Percentiles rank a stretch among this genome's conserved stretches.
phyloP scores from a whole-genome alignment of 2,888 invertebrate species.

The Ichneumoninae sp. region DNA sequence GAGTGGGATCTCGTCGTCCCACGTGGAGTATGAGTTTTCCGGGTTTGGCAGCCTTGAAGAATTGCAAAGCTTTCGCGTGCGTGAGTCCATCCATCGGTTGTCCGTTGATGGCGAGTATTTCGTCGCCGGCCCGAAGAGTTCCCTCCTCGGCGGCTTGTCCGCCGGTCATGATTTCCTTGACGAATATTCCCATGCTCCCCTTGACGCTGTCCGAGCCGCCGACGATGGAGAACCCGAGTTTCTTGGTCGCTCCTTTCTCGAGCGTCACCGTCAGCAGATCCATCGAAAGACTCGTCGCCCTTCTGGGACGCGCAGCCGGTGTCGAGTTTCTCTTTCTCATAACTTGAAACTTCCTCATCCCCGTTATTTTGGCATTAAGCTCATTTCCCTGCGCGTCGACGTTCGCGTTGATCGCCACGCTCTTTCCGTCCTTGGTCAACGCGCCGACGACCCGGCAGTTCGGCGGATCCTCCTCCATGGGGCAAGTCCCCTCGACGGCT shows the following conservation, averaged over 20 bases:
- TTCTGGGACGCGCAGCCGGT: constrained; percentile 68
- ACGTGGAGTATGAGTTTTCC: constrained; percentile 87
- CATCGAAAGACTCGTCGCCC: constrained; percentile 77
- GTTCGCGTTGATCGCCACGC: constrained; percentile 71
- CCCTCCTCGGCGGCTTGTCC: constrained; percentile 88
- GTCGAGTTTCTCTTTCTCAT: constrained; percentile 76
- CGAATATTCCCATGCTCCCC: constrained; percentile 88
- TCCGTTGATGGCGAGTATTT: constrained; percentile 87
- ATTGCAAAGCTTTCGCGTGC: constrained; percentile 87
- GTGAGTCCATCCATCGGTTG: constrained; percentile 86
- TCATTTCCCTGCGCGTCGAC: constrained; percentile 31
- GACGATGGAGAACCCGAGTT: constrained; percentile 88
- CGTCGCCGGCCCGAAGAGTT: constrained; percentile 87
- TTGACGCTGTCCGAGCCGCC: constrained; percentile 88
- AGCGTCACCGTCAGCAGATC: constrained; percentile 83
- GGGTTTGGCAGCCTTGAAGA: constrained; percentile 87
- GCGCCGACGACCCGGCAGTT: constrained; percentile 73
- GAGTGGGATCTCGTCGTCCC: constrained; percentile 83
- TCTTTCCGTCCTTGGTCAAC: constrained; percentile 75
- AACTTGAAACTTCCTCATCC: constrained; percentile 85
- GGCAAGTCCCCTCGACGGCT: not conserved
- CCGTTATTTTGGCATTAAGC: constrained; percentile 77
- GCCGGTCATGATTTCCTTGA: constrained; percentile 87
- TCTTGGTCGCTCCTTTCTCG: constrained; percentile 87
- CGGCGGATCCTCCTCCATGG: constrained; percentile 3